phyloP scores from a whole-genome alignment of 2,888 invertebrate species.

The Hoplodrina blanda region DNA sequence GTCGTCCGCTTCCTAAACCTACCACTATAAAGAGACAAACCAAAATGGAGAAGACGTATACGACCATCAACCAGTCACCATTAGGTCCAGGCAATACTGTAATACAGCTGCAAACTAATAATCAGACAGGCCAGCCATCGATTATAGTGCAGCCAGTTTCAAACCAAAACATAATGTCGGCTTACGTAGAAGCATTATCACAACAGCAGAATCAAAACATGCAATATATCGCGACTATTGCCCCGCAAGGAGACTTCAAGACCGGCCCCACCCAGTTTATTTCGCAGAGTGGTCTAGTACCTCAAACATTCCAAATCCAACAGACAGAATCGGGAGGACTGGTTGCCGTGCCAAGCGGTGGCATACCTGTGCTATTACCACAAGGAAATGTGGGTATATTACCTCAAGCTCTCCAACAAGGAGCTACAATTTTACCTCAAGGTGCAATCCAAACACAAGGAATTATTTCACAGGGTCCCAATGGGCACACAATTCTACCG shows the following conservation, averaged over 20 bases:
- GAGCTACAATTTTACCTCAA: slow-evolving; percentile 90
- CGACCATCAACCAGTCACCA: slow-evolving; percentile 86
- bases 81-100: slow-evolving; percentile 88
- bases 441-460: slow-evolving; percentile 89
- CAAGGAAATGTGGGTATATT: slow-evolving; percentile 90
- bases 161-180: slow-evolving; percentile 91
- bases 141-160: slow-evolving; percentile 93
- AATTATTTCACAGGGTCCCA: slow-evolving; percentile 88
- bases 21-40: slow-evolving; percentile 87
- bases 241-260: slow-evolving; percentile 91
- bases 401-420: slow-evolving; percentile 89
- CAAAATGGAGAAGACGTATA: slow-evolving; percentile 87
- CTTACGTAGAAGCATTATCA: slow-evolving; percentile 93
- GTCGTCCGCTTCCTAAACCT: slow-evolving; percentile 87
- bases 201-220: slow-evolving; percentile 93
- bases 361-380: slow-evolving; percentile 89
- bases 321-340: slow-evolving; percentile 91
- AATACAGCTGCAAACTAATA: slow-evolving; percentile 90
- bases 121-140: slow-evolving; percentile 90
- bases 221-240: slow-evolving; percentile 94
- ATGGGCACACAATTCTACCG: slow-evolving; percentile 91
- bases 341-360: slow-evolving; percentile 91
- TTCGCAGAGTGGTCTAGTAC: slow-evolving; percentile 89
- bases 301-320: slow-evolving; percentile 91
- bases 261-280: slow-evolving; percentile 90